Evolutionary conservation across 2,113 vertebrate genomes (phyloP).

Genomic region (Limnothrissa miodon): DNA sequence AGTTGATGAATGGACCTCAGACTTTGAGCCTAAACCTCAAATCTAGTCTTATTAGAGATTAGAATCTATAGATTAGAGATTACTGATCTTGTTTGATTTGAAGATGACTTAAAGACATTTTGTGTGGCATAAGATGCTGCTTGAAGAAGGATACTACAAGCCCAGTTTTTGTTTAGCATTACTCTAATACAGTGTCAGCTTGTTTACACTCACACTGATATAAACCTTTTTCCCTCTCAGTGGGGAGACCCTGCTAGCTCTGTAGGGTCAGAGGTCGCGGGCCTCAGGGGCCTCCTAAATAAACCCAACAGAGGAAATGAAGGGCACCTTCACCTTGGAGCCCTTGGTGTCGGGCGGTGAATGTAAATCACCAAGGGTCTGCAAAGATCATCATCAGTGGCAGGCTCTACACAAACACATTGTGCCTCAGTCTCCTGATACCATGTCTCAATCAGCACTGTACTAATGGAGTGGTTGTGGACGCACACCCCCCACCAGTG

Average conservation of each 20-base stretch:
- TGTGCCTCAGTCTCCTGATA: neutral
- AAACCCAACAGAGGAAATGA: conserved; percentile 37
- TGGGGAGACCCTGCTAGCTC: neutral
- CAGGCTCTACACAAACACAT: neutral
- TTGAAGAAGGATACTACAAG: neutral
- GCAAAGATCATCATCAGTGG: conserved; percentile 37
- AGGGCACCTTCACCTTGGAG: conserved; percentile 9
- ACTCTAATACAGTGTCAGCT: neutral
- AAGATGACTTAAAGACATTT: neutral
- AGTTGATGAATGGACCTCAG: neutral
- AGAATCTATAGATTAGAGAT: no score
- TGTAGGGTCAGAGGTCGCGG: conserved; percentile 13
- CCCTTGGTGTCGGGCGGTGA: neutral
- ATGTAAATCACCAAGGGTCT: conserved; percentile 38
- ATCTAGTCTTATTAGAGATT: neutral
- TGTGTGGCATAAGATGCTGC: neutral
- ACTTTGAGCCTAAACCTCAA: neutral
- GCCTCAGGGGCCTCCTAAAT: conserved; percentile 21
- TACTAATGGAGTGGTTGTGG: neutral
- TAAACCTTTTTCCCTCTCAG: neutral
- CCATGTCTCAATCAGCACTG: neutral
- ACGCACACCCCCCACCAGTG: neutral
- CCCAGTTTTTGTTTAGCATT: neutral
- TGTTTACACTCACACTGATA: neutral
- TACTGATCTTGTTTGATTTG: neutral